Evolutionary conservation across 2,113 vertebrate species (phyloP).

Genomic region (Patagioenas fasciata): DNA sequence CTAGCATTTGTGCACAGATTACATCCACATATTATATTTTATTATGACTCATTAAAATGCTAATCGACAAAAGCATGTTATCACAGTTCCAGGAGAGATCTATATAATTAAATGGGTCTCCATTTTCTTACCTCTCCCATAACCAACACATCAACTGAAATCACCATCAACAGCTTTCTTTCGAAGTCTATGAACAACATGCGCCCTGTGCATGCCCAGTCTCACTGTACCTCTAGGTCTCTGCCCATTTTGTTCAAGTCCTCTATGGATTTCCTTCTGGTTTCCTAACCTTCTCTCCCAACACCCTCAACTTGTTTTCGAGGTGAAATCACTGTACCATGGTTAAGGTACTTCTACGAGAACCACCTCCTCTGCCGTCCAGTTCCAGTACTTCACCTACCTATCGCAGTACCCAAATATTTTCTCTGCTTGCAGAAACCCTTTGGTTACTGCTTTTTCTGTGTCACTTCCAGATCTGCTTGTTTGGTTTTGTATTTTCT

Average conservation of each 20-base stretch:
- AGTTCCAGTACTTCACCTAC: background rate
- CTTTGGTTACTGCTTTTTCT: background rate
- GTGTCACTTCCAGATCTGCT: background rate
- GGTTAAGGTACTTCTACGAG: background rate
- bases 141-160: background rate
- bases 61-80: slow-evolving; percentile 19
- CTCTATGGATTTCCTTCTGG: background rate
- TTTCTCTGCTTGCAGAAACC: background rate
- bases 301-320: background rate
- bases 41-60: slow-evolving; percentile 61
- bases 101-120: background rate
- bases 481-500: background rate
- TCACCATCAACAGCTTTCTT: background rate
- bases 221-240: background rate
- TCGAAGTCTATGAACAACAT: background rate
- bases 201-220: background rate
- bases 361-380: background rate
- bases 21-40: slow-evolving; percentile 51
- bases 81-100: background rate
- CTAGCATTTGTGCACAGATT: slow-evolving; percentile 52
- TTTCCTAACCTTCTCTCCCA: background rate
- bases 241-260: background rate
- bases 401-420: background rate
- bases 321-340: background rate
- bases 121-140: background rate